These are phyloP conservation scores for Lissocephala sabroskyi DNA, from an alignment of 2,888 invertebrate species.

Conservation along the genomic window DNA sequence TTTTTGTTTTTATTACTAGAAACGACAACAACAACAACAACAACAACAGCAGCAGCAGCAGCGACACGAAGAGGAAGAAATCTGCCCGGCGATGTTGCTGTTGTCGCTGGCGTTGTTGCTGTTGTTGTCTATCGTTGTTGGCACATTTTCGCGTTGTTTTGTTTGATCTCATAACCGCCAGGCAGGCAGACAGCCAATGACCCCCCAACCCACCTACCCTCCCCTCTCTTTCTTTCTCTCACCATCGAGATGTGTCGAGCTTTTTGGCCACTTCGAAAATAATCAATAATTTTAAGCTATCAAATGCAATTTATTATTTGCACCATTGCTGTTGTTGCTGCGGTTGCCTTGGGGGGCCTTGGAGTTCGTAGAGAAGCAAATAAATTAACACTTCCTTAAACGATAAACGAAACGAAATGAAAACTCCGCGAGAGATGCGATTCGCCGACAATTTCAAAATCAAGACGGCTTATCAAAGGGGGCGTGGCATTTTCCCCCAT, in stretches of 20 bases:
- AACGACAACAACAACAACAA: slow-evolving; percentile 20
- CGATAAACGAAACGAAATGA: slow-evolving; percentile 44
- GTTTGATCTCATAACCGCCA: slow-evolving; percentile 65
- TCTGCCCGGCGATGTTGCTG: slow-evolving; percentile 46
- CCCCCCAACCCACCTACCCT: no score
- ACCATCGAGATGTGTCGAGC: slow-evolving; percentile 31
- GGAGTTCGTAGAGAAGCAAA: slow-evolving; percentile 45
- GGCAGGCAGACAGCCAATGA: slow-evolving; percentile 23
- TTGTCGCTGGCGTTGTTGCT: no score
- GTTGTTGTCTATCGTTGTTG: no score
- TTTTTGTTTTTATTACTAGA: slow-evolving; percentile 31
- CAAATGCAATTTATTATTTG: slow-evolving; percentile 58
- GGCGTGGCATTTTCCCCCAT: no score
- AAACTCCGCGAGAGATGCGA: no score
- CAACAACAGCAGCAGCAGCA: slow-evolving; percentile 21
- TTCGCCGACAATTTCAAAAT: no score
- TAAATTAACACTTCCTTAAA: slow-evolving; percentile 66
- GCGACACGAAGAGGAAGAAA: slow-evolving; percentile 37
- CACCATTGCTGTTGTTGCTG: slow-evolving; percentile 13
- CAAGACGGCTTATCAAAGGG: no score
- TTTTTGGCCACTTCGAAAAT: slow-evolving; percentile 57
- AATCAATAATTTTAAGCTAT: slow-evolving; percentile 65
- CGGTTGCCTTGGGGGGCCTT: slow-evolving; percentile 17
- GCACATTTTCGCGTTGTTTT: slow-evolving; percentile 60
- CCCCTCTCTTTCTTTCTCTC: no score